A percentile compares a stretch with the other conserved stretches of the same genome.
Evolutionary conservation across 1,140 invertebrate genomes (phyloP).

Genomic region (Diachasmimorpha longicaudata): DNA sequence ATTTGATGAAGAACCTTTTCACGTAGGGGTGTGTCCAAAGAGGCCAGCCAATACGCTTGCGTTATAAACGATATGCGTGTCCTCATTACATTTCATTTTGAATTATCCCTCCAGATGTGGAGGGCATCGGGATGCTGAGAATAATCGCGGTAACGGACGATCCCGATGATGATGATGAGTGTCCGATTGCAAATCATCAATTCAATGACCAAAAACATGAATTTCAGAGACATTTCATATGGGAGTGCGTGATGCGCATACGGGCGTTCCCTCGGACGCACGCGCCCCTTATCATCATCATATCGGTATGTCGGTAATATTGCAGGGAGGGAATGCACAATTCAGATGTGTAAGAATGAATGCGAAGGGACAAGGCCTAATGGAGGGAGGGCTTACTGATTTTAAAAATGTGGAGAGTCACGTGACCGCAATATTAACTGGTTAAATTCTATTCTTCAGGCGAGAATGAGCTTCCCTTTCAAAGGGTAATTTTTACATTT

Average conservation of each 20-base stretch:
- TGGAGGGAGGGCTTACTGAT: no score
- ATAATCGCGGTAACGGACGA: no score
- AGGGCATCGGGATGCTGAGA: background rate
- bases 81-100: background rate
- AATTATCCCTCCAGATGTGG: background rate
- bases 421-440: no score
- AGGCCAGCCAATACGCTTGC: conserved; percentile 12
- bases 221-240: background rate
- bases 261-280: background rate
- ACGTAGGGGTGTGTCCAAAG: conserved; percentile 6
- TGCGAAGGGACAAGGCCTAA: no score
- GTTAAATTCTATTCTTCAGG: no score
- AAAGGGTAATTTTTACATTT: no score
- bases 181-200: no score
- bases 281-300: background rate
- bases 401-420: no score
- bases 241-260: background rate
- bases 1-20: background rate
- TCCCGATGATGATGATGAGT: no score
- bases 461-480: no score
- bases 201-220: no score
- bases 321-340: background rate
- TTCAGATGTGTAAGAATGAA: background rate
- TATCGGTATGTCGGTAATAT: background rate
- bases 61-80: background rate